phyloP scores from a whole-genome alignment of 2,888 invertebrate genomes.

The Norana najaformis region DNA sequence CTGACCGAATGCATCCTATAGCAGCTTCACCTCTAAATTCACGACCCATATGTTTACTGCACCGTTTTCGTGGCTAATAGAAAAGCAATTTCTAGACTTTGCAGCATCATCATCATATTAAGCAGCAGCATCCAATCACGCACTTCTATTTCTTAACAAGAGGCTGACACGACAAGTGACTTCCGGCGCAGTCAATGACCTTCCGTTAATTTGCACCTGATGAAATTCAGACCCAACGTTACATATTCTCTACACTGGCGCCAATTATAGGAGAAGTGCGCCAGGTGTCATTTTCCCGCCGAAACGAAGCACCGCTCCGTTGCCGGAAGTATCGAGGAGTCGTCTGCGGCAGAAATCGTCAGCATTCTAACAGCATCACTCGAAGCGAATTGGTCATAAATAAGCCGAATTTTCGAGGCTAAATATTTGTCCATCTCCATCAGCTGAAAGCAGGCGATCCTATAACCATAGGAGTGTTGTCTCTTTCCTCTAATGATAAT shows the following conservation, averaged over 20 bases:
- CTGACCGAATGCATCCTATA: no score
- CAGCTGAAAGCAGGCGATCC: background rate
- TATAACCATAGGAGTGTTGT: background rate
- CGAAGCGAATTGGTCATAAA: constrained; percentile 5
- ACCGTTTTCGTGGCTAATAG: no score
- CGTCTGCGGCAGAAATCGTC: background rate
- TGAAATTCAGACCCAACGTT: background rate
- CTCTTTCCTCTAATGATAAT: background rate
- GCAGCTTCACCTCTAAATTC: no score
- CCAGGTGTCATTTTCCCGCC: background rate
- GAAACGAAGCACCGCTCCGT: background rate
- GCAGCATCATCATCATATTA: background rate
- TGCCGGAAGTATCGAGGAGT: background rate
- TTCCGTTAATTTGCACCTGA: background rate
- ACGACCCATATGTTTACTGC: no score
- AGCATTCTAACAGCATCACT: background rate
- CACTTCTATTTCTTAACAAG: background rate
- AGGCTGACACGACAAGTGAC: background rate
- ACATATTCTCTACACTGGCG: background rate
- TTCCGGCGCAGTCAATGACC: background rate
- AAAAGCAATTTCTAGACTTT: no score
- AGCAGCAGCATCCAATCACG: background rate
- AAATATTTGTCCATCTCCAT: background rate
- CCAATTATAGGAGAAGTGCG: background rate
- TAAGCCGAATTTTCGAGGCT: background rate